These are phyloP conservation scores for Gasteruption jaculator DNA, from an alignment of 2,888 invertebrate species.

Conservation along the genomic window DNA sequence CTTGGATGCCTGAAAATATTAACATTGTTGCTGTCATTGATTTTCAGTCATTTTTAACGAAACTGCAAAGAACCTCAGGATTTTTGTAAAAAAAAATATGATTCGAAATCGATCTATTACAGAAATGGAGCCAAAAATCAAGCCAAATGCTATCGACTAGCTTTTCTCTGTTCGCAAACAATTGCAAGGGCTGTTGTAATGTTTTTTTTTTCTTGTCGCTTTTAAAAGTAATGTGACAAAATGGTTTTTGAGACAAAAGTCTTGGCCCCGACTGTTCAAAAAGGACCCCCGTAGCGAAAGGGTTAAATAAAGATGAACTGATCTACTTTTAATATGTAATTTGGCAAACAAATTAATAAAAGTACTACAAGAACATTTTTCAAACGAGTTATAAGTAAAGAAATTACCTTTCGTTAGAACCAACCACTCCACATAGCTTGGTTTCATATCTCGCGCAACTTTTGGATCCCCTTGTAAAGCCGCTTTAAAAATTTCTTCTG, in stretches of 20 bases:
- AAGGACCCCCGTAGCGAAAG: too few species aligned
- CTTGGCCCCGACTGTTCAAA: too few species aligned
- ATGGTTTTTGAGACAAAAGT: too few species aligned
- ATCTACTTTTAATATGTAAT: slow-evolving; percentile 2
- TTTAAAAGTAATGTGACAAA: too few species aligned
- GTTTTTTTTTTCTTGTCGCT: too few species aligned
- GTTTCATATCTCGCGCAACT: slow-evolving; percentile 57
- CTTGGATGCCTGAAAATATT: slow-evolving; percentile 53
- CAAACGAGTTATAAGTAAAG: too few species aligned
- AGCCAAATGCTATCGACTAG: too few species aligned
- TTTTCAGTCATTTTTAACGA: not conserved
- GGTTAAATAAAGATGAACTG: not conserved
- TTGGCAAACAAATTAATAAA: not conserved
- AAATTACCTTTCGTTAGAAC: slow-evolving; percentile 48
- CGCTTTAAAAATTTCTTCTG: slow-evolving; percentile 49
- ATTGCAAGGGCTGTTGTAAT: too few species aligned
- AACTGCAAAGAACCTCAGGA: not conserved
- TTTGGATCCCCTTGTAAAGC: slow-evolving; percentile 54
- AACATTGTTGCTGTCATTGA: not conserved
- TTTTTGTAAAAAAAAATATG: not conserved
- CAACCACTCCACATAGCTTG: slow-evolving; percentile 61
- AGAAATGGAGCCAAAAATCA: too few species aligned
- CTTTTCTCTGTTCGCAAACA: too few species aligned
- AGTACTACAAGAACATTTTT: slow-evolving; percentile 2
- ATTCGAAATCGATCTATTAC: too few species aligned